Base-by-base conservation (phyloP, 2,113 vertebrate species). In the Hyperoodon ampullatus region DNA sequence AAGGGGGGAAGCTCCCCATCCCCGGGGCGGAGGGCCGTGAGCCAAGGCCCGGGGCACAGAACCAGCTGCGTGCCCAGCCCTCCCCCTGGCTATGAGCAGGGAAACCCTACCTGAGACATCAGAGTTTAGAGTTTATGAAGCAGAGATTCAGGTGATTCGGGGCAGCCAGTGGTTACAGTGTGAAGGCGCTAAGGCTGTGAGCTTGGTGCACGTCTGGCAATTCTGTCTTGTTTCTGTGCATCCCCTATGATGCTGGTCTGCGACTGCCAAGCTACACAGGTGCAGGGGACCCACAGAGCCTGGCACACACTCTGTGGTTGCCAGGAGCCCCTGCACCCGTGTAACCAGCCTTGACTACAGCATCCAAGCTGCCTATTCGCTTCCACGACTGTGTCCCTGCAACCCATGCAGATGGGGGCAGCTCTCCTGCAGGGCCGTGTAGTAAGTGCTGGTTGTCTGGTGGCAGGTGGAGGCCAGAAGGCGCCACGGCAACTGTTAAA, bases 121-220 rank as follows among this genome's bases (percentile, higher is more conserved):
- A 1, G n/a, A 81, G n/a, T 16, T 60, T 58, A 35, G 77, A 26
- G n/a, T 14, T 26, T 14, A 60, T 6, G n/a, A 19, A 60, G 21
- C 35, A 60, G 78, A 39, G n/a, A 28, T 39, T 28, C 2, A 5
- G n/a, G n/a, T 26, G 12, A 80, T 9, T 26, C 3, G 8, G 12
- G 53, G 50, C 50, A 15, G 6, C 23, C 0, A 4, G 12, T 2
- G 53, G 50, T 1, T 23, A 13, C 12, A 16, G 4, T 5, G 24
- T 39, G 23, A 35, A 60, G 78, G 55, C 1, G 0, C 14, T 10
- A 18, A 81, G 55, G 55, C 55, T 24, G 12, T 24, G 77, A 80
- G 28, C 33, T 2, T 24, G 53, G 50, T 2, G 0, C 50, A 5
- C 0, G 1, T 13, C 77, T 15, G 33, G 18, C 33, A 24, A 33